These are phyloP conservation scores for Leptopilina syphax DNA, from an alignment of 2,888 invertebrate species.

Conservation along the genomic window DNA sequence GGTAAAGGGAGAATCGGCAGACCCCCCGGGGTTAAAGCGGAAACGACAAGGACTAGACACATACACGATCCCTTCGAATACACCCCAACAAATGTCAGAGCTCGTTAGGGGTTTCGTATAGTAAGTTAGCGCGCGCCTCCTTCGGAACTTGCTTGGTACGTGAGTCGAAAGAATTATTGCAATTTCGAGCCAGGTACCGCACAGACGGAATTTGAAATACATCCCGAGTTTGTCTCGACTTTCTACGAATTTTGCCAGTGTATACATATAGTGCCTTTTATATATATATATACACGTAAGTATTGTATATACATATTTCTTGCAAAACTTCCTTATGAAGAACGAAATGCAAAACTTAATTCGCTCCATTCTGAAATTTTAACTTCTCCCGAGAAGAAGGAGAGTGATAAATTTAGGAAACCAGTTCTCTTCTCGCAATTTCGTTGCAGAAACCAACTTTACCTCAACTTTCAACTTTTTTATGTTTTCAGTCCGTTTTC, in stretches of 20 bases:
- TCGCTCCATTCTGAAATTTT: not conserved
- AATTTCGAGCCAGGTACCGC: slow-evolving; percentile 63
- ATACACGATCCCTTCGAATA: slow-evolving; percentile 47
- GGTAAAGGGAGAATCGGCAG: slow-evolving; percentile 26
- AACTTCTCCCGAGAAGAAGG: not conserved
- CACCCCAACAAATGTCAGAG: slow-evolving; percentile 70
- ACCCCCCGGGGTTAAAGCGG: slow-evolving; percentile 48
- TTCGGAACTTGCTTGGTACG: slow-evolving; percentile 61
- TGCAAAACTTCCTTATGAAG: slow-evolving; percentile 24
- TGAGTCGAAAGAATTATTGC: slow-evolving; percentile 73
- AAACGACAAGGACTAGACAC: slow-evolving; percentile 47
- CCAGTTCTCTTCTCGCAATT: slow-evolving; percentile 20
- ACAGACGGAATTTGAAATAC: slow-evolving; percentile 58
- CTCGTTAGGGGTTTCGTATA: slow-evolving; percentile 70
- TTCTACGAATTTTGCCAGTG: slow-evolving; percentile 53
- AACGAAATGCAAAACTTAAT: slow-evolving; percentile 26
- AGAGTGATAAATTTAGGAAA: slow-evolving; percentile 28
- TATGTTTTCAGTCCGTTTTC: no score
- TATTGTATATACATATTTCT: slow-evolving; percentile 13
- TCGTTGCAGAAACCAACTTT: not conserved
- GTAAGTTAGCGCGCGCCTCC: slow-evolving; percentile 62
- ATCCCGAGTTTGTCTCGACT: slow-evolving; percentile 34
- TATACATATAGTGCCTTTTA: slow-evolving; percentile 16
- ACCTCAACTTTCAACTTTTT: no score
- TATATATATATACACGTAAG: not conserved